phyloP scores from a whole-genome alignment of 1,140 invertebrate genomes.

The Lasioglossum albipes region DNA sequence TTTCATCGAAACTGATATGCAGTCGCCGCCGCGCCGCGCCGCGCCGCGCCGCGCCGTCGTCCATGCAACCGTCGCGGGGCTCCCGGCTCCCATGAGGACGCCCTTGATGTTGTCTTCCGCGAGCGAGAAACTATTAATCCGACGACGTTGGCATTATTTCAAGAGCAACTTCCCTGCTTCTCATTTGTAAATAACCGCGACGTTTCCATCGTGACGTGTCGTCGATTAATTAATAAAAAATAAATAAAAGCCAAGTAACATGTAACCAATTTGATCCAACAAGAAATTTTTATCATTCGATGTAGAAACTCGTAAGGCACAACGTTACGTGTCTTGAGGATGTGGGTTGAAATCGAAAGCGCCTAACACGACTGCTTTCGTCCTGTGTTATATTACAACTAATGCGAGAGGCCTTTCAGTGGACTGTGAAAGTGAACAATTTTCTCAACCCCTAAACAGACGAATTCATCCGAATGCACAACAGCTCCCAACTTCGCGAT shows the following conservation, averaged over 20 bases:
- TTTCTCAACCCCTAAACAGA: slow-evolving; percentile 37
- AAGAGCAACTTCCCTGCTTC: slow-evolving; percentile 39
- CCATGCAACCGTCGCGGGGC: neutral
- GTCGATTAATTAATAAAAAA: neutral
- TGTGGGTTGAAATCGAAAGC: too few relatives aligned
- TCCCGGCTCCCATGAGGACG: neutral
- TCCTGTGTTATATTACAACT: neutral
- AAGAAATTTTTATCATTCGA: too few relatives aligned
- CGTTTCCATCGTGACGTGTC: neutral
- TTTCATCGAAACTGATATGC: neutral
- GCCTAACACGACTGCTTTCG: too few relatives aligned
- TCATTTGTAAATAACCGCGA: slow-evolving; percentile 15
- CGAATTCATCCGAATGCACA: neutral
- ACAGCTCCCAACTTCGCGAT: neutral
- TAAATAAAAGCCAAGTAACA: too few relatives aligned
- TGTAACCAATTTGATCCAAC: too few relatives aligned
- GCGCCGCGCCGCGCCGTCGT: too few relatives aligned
- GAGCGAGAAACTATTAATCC: slow-evolving; percentile 36
- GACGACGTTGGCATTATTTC: slow-evolving; percentile 52
- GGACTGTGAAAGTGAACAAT: slow-evolving; percentile 60
- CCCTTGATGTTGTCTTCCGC: slow-evolving; percentile 39
- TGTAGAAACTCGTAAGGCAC: too few relatives aligned
- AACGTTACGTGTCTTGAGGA: too few relatives aligned
- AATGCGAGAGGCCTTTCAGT: slow-evolving; percentile 50
- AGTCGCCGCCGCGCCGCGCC: too few relatives aligned